Evolutionary conservation across 2,888 invertebrate species (phyloP).

Genomic region (Tachina lurida): DNA sequence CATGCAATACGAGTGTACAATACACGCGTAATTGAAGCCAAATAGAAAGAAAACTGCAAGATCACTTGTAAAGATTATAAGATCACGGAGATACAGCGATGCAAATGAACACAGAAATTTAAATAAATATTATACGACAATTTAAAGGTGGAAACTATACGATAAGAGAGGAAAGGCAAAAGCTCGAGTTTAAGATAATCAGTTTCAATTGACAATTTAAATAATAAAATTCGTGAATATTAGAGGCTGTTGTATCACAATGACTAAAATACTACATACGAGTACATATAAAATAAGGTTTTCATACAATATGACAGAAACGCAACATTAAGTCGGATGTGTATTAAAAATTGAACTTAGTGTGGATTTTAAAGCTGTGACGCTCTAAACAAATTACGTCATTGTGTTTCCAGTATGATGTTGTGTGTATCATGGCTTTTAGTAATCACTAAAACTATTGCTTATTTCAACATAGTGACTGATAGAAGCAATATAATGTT

Average conservation of each 20-base stretch:
- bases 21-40: conserved; percentile 46
- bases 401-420: background rate
- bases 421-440: conserved; percentile 1
- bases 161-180: background rate
- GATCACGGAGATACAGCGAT: conserved; percentile 55
- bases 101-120: conserved; percentile 40
- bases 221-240: conserved; percentile 46
- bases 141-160: conserved; percentile 35
- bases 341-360: background rate
- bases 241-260: conserved; percentile 34
- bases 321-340: background rate
- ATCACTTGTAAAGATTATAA: conserved; percentile 67
- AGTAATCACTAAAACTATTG: conserved; percentile 13
- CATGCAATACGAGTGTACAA: conserved; percentile 4
- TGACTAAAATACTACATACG: background rate
- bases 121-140: conserved; percentile 54
- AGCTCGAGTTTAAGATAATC: conserved; percentile 62
- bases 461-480: conserved; percentile 1
- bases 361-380: background rate
- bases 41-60: conserved; percentile 30
- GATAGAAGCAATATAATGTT: conserved; percentile 59
- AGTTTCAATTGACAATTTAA: conserved; percentile 70
- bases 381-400: background rate
- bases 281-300: background rate
- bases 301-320: background rate